These are phyloP conservation scores for Enteromius paludinosus DNA, from an alignment of 2,797 vertebrate species.

Conservation along the genomic window DNA sequence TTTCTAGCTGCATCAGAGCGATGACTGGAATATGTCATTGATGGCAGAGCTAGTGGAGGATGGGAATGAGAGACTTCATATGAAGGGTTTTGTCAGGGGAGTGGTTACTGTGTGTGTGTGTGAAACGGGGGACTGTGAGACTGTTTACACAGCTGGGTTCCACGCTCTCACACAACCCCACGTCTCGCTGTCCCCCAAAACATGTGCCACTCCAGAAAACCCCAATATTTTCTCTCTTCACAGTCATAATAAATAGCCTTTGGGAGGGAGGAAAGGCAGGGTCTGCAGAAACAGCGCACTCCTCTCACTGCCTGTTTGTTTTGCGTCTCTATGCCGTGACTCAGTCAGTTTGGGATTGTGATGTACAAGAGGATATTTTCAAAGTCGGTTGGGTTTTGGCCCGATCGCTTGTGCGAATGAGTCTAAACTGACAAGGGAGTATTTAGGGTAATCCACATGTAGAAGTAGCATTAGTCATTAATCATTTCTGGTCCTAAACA, in stretches of 20 bases:
- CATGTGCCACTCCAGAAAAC: slow-evolving; percentile 62
- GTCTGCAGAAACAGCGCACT: slow-evolving; percentile 53
- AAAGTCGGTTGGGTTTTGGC: slow-evolving; percentile 28
- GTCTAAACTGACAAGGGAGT: slow-evolving; percentile 58
- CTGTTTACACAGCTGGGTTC: slow-evolving; percentile 57
- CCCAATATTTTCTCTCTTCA: slow-evolving; percentile 68
- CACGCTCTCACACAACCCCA: slow-evolving; percentile 39
- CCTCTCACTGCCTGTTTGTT: slow-evolving; percentile 55
- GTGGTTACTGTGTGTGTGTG: slow-evolving; percentile 24
- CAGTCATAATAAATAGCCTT: slow-evolving; percentile 71
- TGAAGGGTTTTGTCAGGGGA: slow-evolving; percentile 35
- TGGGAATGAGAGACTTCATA: slow-evolving; percentile 31
- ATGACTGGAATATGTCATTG: slow-evolving; percentile 27
- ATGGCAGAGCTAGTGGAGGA: slow-evolving; percentile 26
- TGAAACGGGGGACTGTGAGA: slow-evolving; percentile 25
- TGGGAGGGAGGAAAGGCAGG: slow-evolving; percentile 14
- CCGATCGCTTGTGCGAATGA: slow-evolving; percentile 41
- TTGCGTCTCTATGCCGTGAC: slow-evolving; percentile 50
- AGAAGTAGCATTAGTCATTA: slow-evolving; percentile 60
- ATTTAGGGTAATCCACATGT: slow-evolving; percentile 61
- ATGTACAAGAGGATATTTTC: slow-evolving; percentile 50
- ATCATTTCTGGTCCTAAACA: slow-evolving; percentile 58
- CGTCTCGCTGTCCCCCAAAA: slow-evolving; percentile 42
- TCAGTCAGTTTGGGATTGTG: slow-evolving; percentile 36
- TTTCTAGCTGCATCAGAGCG: background rate